Conservation (phyloP, 2,888 invertebrate genomes). For the Lepidocyrtoides sp. region DNA sequence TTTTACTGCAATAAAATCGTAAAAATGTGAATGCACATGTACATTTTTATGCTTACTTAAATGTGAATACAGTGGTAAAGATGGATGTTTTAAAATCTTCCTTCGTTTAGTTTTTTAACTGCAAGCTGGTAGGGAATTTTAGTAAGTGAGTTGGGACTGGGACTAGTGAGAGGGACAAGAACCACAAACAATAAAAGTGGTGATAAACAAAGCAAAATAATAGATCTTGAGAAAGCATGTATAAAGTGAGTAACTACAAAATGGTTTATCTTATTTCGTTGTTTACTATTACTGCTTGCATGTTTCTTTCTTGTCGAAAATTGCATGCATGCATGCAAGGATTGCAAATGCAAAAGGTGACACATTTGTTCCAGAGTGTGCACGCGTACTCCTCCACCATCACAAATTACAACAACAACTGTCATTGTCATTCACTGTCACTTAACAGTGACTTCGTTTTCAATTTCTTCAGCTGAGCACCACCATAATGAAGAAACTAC, state of each 20-base stretch:
- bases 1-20: not conserved
- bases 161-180: too few species aligned
- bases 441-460: constrained; percentile 14
- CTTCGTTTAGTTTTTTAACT: too few species aligned
- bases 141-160: too few species aligned
- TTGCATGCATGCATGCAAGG: not conserved
- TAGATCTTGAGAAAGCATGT: too few species aligned
- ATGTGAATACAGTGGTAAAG: too few species aligned
- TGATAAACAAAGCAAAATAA: too few species aligned
- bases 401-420: constrained; percentile 27
- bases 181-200: not conserved
- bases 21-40: not conserved
- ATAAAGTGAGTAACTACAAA: too few species aligned
- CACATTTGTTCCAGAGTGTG: constrained; percentile 60
- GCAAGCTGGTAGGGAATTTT: too few species aligned
- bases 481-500: not conserved
- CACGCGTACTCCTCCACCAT: not conserved
- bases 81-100: too few species aligned
- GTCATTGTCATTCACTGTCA: constrained; percentile 39
- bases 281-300: too few species aligned
- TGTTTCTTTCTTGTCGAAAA: not conserved
- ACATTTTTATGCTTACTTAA: too few species aligned
- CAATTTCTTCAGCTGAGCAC: constrained; percentile 39
- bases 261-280: not conserved
- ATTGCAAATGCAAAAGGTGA: constrained; percentile 30